Evolutionary conservation across 2,113 vertebrate genomes (phyloP), one percentile per base, ranked within the genome.

Genomic region (Cairina moschata): DNA sequence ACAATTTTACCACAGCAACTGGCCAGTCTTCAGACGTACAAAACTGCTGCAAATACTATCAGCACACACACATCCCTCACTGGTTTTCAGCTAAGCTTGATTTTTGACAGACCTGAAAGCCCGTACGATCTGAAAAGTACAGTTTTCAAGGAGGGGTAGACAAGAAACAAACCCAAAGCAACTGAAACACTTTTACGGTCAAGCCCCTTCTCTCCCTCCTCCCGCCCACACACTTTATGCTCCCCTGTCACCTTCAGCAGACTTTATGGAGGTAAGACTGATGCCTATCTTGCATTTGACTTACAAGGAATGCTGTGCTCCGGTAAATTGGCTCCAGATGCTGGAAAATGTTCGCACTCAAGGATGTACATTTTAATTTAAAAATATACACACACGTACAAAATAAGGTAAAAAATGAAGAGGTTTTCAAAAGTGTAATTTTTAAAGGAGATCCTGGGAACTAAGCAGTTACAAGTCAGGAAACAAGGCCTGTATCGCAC

Each of bases 321-420:
- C 22, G 31, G 82, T 88, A 95, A 94, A 97, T 87, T 86, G 91
- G 63, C 60, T 94, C 91, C 95, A 97, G 96, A 95, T 94, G 91
- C 59, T 83, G 54, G 77, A 91, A 91, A 86, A 93, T 56, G 60
- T 90, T 96, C 88, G 85, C 83, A 90, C 40, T 74, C 73, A 84
- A 50, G 82, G 7, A 67, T 12, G 5, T 90, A 13, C 48, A 85
- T 79, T 91, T 94, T 65, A 52, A 85, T 91, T 90, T 50, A 10
- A 44, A 78, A 14, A 67, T 13, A 2, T n/a, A 25, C 26, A 65
- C 25, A 17, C 21, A 52, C 31, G 50, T 21, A 81, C 8, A 79
- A 82, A 54, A 6, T 62, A 0, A 32, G 62, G 56, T 6, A 20
- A 82, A 82, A 69, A 66, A 44, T 12, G 17, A 69, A 60, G 15